Conservation (phyloP, 2,797 vertebrate species). For the Schizopygopsis pylzovi region DNA sequence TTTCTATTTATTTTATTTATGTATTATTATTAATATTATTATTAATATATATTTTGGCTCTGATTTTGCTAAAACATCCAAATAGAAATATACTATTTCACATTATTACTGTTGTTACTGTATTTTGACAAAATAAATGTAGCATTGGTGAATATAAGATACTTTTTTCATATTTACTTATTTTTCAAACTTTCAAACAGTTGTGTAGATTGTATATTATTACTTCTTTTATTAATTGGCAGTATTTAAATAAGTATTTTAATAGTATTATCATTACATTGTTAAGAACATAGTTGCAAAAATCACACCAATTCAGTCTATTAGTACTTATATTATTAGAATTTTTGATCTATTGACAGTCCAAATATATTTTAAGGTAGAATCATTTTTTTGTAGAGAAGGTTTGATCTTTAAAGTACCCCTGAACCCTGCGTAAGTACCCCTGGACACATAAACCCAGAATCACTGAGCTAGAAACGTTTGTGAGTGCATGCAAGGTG, state of each 20-base stretch:
- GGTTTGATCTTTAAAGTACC: background rate
- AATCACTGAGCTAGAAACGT: slow-evolving; percentile 6
- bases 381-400: background rate
- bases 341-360: background rate
- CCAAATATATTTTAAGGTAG: background rate
- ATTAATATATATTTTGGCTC: background rate
- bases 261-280: background rate
- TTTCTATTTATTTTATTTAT: background rate
- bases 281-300: no score
- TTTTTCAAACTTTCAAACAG: background rate
- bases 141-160: background rate
- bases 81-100: background rate
- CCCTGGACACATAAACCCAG: background rate
- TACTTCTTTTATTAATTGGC: background rate
- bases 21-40: no score
- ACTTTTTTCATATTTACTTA: background rate
- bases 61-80: background rate
- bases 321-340: background rate
- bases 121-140: background rate
- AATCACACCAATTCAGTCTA: background rate
- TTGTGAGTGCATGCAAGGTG: slow-evolving; percentile 36
- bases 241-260: background rate
- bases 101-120: background rate
- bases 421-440: background rate
- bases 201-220: background rate